phyloP scores from a whole-genome alignment of 1,140 invertebrate species.

The Pseudomyrmex gracilis region DNA sequence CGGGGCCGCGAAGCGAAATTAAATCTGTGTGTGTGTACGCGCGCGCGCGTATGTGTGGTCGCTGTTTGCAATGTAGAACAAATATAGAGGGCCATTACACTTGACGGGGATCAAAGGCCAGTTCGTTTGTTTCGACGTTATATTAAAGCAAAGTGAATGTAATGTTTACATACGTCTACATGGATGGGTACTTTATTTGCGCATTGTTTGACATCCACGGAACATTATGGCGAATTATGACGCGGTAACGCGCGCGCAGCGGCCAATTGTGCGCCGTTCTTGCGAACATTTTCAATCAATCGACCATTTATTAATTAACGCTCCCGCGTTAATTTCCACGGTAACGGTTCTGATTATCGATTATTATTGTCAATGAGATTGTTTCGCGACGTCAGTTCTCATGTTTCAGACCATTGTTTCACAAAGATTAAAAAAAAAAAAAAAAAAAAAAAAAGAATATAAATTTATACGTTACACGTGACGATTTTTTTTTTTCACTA shows the following conservation, averaged over 20 bases:
- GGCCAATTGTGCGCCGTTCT: conserved; percentile 7
- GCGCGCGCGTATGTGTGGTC: background rate
- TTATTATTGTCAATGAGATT: conserved; percentile 3
- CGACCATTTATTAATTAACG: conserved; percentile 47
- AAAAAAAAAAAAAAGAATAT: no score
- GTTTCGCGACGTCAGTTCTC: background rate
- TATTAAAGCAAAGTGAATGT: conserved; percentile 19
- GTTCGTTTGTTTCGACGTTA: conserved; percentile 41
- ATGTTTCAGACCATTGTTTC: background rate
- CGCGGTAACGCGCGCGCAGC: background rate
- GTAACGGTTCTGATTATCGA: conserved; percentile 9
- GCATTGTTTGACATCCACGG: conserved; percentile 21
- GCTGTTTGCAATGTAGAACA: conserved; percentile 49
- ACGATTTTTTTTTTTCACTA: background rate
- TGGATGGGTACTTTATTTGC: background rate
- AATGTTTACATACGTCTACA: conserved; percentile 11
- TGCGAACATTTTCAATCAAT: conserved; percentile 22
- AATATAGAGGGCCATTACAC: conserved; percentile 36
- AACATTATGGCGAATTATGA: conserved; percentile 30
- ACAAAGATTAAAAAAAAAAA: no score
- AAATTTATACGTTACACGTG: no score
- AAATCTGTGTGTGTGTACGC: conserved; percentile 14
- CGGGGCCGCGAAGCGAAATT: conserved; percentile 41
- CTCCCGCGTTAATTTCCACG: background rate
- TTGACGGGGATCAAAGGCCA: conserved; percentile 40